phyloP scores from a whole-genome alignment of 2,888 invertebrate species.

The Apodemia zela region DNA sequence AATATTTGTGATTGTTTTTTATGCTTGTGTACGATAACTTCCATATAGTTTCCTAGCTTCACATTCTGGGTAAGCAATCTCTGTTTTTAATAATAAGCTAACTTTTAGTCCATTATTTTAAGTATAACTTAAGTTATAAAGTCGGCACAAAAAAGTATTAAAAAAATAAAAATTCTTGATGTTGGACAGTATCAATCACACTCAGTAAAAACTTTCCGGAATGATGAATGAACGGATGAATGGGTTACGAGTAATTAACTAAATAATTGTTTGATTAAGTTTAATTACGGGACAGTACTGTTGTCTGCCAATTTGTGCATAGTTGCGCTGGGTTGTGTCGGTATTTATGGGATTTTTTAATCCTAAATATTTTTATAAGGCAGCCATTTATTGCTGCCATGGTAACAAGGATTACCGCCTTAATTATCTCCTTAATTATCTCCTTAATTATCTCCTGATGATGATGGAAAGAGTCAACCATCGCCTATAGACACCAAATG shows the following conservation, averaged over 20 bases:
- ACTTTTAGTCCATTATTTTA: no score
- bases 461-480: no score
- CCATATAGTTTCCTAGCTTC: no score
- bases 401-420: neutral
- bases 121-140: no score
- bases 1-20: no score
- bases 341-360: slow-evolving; percentile 16
- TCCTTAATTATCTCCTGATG: no score
- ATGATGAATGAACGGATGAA: slow-evolving; percentile 33
- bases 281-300: slow-evolving; percentile 36
- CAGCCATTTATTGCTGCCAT: slow-evolving; percentile 1
- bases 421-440: neutral
- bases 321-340: slow-evolving; percentile 4
- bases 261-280: slow-evolving; percentile 38
- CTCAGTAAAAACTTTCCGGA: slow-evolving; percentile 2
- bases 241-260: slow-evolving; percentile 39
- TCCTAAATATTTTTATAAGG: neutral
- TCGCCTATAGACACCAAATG: no score
- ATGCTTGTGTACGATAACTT: no score
- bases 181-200: slow-evolving; percentile 9
- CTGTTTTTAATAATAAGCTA: no score
- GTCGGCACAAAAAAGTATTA: no score
- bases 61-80: no score
- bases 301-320: slow-evolving; percentile 26
- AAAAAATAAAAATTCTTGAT: neutral